Evolutionary conservation across 1,140 invertebrate species (phyloP).

Genomic region (Drosophila parabipectinata): DNA sequence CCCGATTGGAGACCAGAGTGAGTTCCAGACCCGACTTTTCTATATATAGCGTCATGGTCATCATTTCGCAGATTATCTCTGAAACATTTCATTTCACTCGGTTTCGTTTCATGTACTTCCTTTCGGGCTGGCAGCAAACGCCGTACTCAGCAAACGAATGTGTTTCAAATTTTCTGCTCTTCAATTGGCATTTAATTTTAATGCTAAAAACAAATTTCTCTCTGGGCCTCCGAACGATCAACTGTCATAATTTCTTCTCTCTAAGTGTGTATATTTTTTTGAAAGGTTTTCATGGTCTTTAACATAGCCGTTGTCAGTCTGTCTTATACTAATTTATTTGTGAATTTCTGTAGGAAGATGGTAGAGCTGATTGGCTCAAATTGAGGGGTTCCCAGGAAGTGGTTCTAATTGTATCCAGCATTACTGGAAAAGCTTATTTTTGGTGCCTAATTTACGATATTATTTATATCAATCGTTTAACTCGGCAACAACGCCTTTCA

Average conservation of each 20-base stretch:
- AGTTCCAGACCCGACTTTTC: slow-evolving; percentile 27
- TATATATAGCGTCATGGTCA: slow-evolving; percentile 71
- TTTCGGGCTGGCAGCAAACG: slow-evolving; percentile 16
- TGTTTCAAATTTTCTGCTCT: slow-evolving; percentile 49
- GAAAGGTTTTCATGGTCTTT: slow-evolving; percentile 35
- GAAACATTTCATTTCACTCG: slow-evolving; percentile 49
- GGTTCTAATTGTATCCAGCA: no score
- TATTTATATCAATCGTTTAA: background rate
- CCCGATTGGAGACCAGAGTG: slow-evolving; percentile 10
- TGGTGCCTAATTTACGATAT: background rate
- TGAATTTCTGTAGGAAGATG: slow-evolving; percentile 9
- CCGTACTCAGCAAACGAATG: background rate
- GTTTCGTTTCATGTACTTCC: slow-evolving; percentile 47
- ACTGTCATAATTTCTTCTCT: slow-evolving; percentile 70
- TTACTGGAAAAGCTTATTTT: no score
- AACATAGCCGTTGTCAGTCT: no score
- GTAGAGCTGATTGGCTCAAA: slow-evolving; percentile 11
- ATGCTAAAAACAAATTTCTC: slow-evolving; percentile 73
- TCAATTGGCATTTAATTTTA: slow-evolving; percentile 67
- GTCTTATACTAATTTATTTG: background rate
- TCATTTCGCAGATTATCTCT: slow-evolving; percentile 75
- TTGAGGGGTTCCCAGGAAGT: no score
- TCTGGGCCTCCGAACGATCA: slow-evolving; percentile 49
- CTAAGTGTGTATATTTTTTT: slow-evolving; percentile 30
- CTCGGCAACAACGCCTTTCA: background rate